Percentiles rank a stretch among this genome's conserved stretches.
Conservation (phyloP, 2,797 vertebrate genomes). For the Coreius guichenoti region DNA sequence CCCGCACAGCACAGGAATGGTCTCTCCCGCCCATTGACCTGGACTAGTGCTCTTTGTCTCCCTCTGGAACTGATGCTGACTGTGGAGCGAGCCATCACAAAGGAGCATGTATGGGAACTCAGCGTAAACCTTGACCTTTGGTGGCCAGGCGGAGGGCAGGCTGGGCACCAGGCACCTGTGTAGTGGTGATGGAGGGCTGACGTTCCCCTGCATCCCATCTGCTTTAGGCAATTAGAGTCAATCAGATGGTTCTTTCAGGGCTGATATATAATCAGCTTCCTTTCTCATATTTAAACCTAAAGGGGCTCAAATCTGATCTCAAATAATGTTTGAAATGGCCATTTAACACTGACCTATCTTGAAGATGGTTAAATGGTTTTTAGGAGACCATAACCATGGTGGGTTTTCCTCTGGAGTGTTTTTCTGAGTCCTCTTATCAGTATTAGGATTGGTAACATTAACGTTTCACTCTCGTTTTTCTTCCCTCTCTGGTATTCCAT, state of each 20-base stretch:
- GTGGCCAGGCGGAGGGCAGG: conserved; percentile 64
- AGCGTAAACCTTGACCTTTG: conserved; percentile 79
- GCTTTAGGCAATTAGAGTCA: conserved; percentile 43
- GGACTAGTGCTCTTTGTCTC: conserved; percentile 78
- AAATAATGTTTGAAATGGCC: not conserved
- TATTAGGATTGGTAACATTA: conserved; percentile 16
- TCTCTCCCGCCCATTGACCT: conserved; percentile 55
- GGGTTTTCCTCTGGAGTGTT: not conserved
- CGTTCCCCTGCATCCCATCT: conserved; percentile 72
- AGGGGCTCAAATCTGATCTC: not conserved
- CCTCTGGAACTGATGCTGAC: conserved; percentile 78
- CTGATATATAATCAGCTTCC: not conserved
- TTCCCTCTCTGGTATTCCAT: conserved; percentile 42
- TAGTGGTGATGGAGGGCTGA: conserved; percentile 72
- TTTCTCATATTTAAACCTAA: not conserved
- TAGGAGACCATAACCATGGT: not conserved
- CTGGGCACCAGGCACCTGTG: conserved; percentile 81
- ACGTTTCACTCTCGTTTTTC: conserved; percentile 9
- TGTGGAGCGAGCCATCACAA: conserved; percentile 80
- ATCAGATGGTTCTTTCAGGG: not conserved
- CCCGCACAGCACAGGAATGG: conserved; percentile 32
- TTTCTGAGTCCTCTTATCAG: not conserved
- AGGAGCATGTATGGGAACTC: conserved; percentile 85
- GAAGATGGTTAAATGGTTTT: not conserved
- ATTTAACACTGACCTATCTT: not conserved